phyloP scores from a whole-genome alignment of 1,140 invertebrate genomes.

The Eufriesea mexicana region DNA sequence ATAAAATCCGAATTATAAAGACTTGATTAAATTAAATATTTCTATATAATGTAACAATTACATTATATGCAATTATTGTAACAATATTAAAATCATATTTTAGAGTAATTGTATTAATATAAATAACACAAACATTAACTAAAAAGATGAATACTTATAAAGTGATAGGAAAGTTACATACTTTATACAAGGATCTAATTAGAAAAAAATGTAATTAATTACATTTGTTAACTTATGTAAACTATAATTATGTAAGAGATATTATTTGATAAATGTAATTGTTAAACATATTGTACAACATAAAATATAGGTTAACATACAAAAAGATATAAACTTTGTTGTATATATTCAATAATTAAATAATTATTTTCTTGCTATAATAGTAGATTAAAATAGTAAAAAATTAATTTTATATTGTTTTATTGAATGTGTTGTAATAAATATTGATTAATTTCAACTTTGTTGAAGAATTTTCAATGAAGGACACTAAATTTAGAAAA shows the following conservation, averaged over 20 bases:
- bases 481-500: neutral
- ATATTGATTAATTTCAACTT: neutral
- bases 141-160: constrained; percentile 9
- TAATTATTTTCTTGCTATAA: neutral
- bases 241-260: constrained; percentile 2
- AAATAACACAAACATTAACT: neutral
- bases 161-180: constrained; percentile 10
- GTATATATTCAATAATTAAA: neutral
- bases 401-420: neutral
- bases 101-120: constrained; percentile 1
- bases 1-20: constrained; percentile 19
- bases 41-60: neutral
- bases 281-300: neutral
- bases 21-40: neutral
- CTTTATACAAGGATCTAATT: neutral
- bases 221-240: constrained; percentile 19
- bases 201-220: constrained; percentile 8
- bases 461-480: neutral
- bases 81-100: constrained; percentile 13
- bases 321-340: neutral
- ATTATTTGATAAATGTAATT: constrained; percentile 15
- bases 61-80: neutral
- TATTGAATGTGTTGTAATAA: neutral
- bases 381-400: neutral
- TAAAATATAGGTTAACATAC: neutral